Base-by-base conservation (phyloP, 2,113 vertebrate genomes). In the Apteryx owenii region DNA sequence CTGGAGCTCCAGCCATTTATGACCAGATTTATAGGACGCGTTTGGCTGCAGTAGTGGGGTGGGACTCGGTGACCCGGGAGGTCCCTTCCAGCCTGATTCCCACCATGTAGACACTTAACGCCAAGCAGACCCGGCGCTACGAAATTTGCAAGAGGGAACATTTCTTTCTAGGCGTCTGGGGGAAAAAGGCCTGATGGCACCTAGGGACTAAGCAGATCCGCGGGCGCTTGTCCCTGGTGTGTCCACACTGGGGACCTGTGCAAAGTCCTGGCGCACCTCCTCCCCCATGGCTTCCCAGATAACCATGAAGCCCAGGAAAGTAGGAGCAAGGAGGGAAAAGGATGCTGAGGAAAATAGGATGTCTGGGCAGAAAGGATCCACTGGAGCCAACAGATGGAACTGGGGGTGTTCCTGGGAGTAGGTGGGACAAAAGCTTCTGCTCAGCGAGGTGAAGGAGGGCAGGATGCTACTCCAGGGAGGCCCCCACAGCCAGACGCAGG, bases 1-100 rank as follows among this genome's bases (percentile, higher is more conserved):
- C 46, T 0, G 0, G 46, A 10, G 26, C 53, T 76, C 48, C 1
- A 1, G 62, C 25, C 50, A 4, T 23, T 2, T 2, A 7, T 8
- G 13, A 72, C n/a, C 38, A 7, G n/a, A 5, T 0, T 22, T 19
- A 42, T 20, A 21, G 38, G 69, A 19, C 25, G 5, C 2, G 0
- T 7, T 19, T 15, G 46, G 44, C 76, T 31, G 16, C 2, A 5
- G 75, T 33, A 58, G 22, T 11, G 0, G 8, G 16, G 5, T 56
- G 73, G n/a, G 48, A 61, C 42, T 33, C 5, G 29, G 69, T 54
- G 69, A 28, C 71, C 38, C n/a, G 15, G 5, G 18, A 28, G 48
- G 36, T 28, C 48, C 50, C 36, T 70, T 25, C 56, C 68, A 48
- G 68, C 68, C 44, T 33, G 25, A 33, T 60, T 60, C 56, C 29